Base-by-base conservation (phyloP, 2,888 invertebrate genomes). In the Drosophila melanocephala region DNA sequence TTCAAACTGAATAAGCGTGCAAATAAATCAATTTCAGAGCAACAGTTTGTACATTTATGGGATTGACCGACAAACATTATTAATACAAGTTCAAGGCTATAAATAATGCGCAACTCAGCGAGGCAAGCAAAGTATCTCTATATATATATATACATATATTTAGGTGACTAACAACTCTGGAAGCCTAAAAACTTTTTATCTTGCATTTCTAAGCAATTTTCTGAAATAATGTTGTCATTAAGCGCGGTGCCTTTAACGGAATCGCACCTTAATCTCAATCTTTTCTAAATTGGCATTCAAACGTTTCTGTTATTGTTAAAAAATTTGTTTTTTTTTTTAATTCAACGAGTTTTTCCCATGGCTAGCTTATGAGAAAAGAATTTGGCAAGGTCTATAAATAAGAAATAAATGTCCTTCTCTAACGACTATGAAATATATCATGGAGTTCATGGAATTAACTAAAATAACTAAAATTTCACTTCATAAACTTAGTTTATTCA, bases 51-150 rank as follows among this genome's bases (percentile, higher is more conserved):
- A 22, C n/a, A 26, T 55, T 22, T 1, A 47, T 68, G 14, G 19
- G 39, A 58, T 57, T 61, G 14, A 39, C 10, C 51, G 57, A 32
- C 42, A 37, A 7, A 19, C 26, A 14, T 16, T 6, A 10, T 6
- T 28, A 32, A 53, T 32, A 47, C 35, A 80, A 70, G 81, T 32
- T 77, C 81, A 75, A n/a, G 64, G 57, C 16, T 32, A 22, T 4
- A 28, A 68, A 26, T 35, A 58, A 9, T 39, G 26, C 1, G 4
- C 5, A 57, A 5, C 14, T 9, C 30, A n/a, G 30, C 3, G 30
- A 50, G 47, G 16, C 28, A 16, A 47, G 4, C 22, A 47, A 26
- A 1, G 2, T 26, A 26, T 2, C 1, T 16, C 1, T 2, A 22
- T 2, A 2, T 44, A 42, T 5, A 5, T n/a, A 5, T 10, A 10